phyloP scores from a whole-genome alignment of 2,888 invertebrate species.

The Aleiodes alternator region DNA sequence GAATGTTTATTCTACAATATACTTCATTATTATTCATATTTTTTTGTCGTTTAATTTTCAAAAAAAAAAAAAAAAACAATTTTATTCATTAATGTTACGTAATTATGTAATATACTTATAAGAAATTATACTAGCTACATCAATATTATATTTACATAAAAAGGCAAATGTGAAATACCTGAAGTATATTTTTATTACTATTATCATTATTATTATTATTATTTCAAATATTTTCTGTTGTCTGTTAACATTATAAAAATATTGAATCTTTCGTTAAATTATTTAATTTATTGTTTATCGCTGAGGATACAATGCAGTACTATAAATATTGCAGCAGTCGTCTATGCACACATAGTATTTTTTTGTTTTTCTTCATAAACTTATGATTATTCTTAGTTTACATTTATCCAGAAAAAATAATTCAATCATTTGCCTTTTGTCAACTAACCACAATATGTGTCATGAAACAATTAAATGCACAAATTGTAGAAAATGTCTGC shows the following conservation, averaged over 20 bases:
- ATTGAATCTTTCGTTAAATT: constrained; percentile 60
- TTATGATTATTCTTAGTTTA: constrained; percentile 48
- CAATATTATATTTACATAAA: constrained; percentile 74
- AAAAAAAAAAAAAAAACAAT: constrained; percentile 19
- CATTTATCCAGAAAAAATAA: constrained; percentile 53
- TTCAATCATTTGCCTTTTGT: constrained; percentile 67
- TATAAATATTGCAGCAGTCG: constrained; percentile 64
- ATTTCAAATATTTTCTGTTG: constrained; percentile 50
- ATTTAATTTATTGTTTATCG: constrained; percentile 61
- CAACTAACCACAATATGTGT: constrained; percentile 53
- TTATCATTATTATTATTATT: constrained; percentile 23
- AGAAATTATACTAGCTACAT: constrained; percentile 74
- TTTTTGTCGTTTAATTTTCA: constrained; percentile 36
- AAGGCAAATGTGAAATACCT: constrained; percentile 75
- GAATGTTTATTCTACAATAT: constrained; percentile 58
- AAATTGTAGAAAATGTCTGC: constrained; percentile 26
- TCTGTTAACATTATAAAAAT: constrained; percentile 70
- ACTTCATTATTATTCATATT: constrained; percentile 57
- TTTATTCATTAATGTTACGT: constrained; percentile 49
- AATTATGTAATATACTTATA: constrained; percentile 65
- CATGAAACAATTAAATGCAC: constrained; percentile 62
- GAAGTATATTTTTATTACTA: constrained; percentile 61
- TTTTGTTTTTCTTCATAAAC: constrained; percentile 54
- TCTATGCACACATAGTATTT: constrained; percentile 61
- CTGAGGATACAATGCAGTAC: constrained; percentile 58